Evolutionary conservation across 2,113 vertebrate species (phyloP), one percentile per base, ranked within the genome.

Genomic region (Lepus europaeus): DNA sequence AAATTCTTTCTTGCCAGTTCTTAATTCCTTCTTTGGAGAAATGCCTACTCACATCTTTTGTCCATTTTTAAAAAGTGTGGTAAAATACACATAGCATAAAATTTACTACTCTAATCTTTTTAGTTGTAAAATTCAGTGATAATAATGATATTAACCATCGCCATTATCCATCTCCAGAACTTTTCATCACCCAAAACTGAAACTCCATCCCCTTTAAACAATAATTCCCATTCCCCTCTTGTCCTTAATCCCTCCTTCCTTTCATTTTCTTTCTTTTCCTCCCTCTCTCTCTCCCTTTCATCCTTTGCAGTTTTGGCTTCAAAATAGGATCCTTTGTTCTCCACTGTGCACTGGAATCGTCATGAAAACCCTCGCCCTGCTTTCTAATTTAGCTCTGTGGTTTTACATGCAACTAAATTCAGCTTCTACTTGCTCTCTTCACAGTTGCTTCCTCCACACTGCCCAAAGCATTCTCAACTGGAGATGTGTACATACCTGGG

Each of bases 41-140:
- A 87, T 2, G 7, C 63, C 68, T 16, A 12, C 49, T 89, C 23
- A 70, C 66, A 66, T n/a, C 22, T 53, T 29, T 80, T 81, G 63
- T 19, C 53, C 25, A 74, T 61, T 81, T 90, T 13, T 11, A 49
- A 91, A 81, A 79, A 68, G 2, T 29, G 7, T 31, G 33, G 53
- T 29, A 36, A 74, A 72, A 69, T 6, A 87, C 6, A 45, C 73
- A 63, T 36, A 77, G 22, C 6, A 56, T 27, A 69, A 64, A 12
- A 45, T 3, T 33, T 23, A 31, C 27, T 53, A 17, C n/a, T 73
- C 86, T 66, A 27, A 33, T 29, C 31, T 31, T 23, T 74, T 59
- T 16, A 83, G 29, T 23, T 2, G 4, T 12, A 6, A 0, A 27
- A 51, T 19, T 85, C 31, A 12, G 3, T 11, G 20, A 16, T n/a